Conservation (phyloP, 2,797 vertebrate genomes). For the Glyptemys insculpta region DNA sequence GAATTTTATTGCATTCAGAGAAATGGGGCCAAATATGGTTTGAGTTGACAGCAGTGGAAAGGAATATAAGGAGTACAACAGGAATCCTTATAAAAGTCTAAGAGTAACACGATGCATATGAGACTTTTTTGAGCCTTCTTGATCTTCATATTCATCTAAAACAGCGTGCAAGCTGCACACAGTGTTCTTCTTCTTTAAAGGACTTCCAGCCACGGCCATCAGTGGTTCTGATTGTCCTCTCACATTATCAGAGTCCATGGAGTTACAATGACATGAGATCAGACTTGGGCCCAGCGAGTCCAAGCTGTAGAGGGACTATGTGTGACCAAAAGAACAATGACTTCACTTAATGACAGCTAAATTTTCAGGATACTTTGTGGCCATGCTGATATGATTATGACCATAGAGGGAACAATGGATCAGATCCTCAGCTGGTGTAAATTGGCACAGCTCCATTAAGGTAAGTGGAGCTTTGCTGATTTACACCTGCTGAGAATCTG, state of each 20-base stretch:
- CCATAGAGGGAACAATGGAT: not conserved
- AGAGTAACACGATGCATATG: not conserved
- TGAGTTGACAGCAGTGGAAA: not conserved
- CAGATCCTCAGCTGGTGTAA: not conserved
- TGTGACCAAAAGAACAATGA: not conserved
- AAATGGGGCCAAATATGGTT: not conserved
- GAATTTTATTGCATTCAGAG: not conserved
- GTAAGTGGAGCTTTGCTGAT: not conserved
- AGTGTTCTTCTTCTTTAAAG: not conserved
- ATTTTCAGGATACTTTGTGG: not conserved
- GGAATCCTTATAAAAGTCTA: not conserved
- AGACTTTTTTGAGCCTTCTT: not conserved
- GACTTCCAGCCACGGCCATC: not conserved
- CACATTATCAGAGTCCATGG: accelerated
- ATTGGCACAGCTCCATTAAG: not conserved
- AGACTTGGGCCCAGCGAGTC: accelerated
- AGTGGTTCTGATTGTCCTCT: not conserved
- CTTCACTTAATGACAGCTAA: not conserved
- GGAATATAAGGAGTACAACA: not conserved
- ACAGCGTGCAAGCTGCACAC: not conserved
- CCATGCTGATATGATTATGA: not conserved
- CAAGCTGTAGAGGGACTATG: not conserved
- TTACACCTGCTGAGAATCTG: not conserved
- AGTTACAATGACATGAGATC: accelerated
- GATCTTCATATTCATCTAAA: not conserved